These are phyloP conservation scores for Seriola quinqueradiata DNA, from an alignment of 2,113 vertebrate species.

Conservation along the genomic window DNA sequence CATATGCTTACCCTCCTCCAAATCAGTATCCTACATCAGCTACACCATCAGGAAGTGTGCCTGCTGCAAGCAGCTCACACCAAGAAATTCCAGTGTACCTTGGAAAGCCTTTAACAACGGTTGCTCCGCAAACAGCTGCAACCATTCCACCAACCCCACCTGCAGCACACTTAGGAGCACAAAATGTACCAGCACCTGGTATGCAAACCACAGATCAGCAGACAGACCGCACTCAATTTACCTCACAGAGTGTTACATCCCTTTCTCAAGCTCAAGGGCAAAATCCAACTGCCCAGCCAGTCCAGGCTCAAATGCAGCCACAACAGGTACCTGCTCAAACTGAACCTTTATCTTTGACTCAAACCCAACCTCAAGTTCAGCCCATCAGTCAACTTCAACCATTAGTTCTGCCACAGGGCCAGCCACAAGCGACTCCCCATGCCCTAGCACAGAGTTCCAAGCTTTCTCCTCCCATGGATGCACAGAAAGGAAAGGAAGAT, in stretches of 20 bases:
- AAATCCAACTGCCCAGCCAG: slow-evolving; percentile 57
- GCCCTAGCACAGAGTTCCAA: slow-evolving; percentile 50
- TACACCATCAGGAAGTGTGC: slow-evolving; percentile 72
- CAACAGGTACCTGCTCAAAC: slow-evolving; percentile 76
- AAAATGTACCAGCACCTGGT: slow-evolving; percentile 57
- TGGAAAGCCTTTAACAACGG: slow-evolving; percentile 87
- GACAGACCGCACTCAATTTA: slow-evolving; percentile 73
- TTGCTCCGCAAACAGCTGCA: slow-evolving; percentile 64
- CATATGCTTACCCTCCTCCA: slow-evolving; percentile 89
- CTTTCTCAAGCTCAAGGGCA: slow-evolving; percentile 71
- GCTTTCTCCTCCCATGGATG: slow-evolving; percentile 78
- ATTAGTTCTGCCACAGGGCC: slow-evolving; percentile 71
- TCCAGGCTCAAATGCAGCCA: slow-evolving; percentile 77
- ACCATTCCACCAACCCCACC: slow-evolving; percentile 63
- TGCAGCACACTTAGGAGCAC: slow-evolving; percentile 58
- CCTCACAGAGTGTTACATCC: slow-evolving; percentile 57
- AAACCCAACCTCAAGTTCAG: slow-evolving; percentile 77
- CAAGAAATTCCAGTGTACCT: slow-evolving; percentile 93
- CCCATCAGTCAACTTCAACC: slow-evolving; percentile 68
- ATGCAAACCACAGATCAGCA: slow-evolving; percentile 73
- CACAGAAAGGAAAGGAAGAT: slow-evolving; percentile 90
- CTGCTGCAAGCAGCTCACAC: slow-evolving; percentile 66
- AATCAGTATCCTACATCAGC: slow-evolving; percentile 81
- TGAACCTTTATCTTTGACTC: slow-evolving; percentile 81
- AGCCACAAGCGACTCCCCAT: slow-evolving; percentile 60